Evolutionary conservation across 2,113 vertebrate species (phyloP), one percentile per base, ranked within the genome.

Genomic region (Tautogolabrus adspersus): DNA sequence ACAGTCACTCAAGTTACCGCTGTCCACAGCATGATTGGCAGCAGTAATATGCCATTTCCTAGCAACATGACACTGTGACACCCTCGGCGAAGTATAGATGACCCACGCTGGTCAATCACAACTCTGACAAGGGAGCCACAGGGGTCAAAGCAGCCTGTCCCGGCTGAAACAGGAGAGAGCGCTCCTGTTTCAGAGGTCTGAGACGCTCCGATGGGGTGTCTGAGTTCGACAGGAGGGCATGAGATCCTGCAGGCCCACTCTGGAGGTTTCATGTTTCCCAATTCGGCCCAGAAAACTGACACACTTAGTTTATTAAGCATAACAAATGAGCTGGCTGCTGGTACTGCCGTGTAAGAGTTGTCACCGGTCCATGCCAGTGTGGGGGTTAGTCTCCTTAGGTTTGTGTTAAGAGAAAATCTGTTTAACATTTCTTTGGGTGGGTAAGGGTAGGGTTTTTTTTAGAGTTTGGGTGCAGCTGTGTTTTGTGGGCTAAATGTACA

Each of bases 31-130:
- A 19, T 88, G 91, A 92, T 77, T 91, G 90, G 73, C 88, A 87
- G 82, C 66, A 37, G 81, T 91, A 87, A 88, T 90, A 85, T 68
- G 84, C 75, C 66, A 76, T 86, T 85, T 91, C 88, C 89, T 86
- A 59, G 90, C 85, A 88, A 91, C 82, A 66, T 83, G 89, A 83
- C 85, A 90, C 83, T 49, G 46, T 59, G 81, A 83, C 88, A 85
- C 85, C 72, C 87, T 71, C 9, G 49, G 75, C n/a, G 54, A 75
- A 75, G 83, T 88, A 75, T 89, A 73, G 83, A 89, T 92, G 87
- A 92, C 87, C 88, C 86, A 62, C 37, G 19, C 83, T 66, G 86
- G 85, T 88, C 87, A 79, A 75, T 91, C 90, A 82, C 74, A 22
- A 54, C 70, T 83, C 77, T 92, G 90, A 86, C 91, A 87, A 71